Percentiles rank a stretch among this genome's conserved stretches.
phyloP scores from a whole-genome alignment of 1,140 invertebrate genomes.

The Cyrtorhinus lividipennis region DNA sequence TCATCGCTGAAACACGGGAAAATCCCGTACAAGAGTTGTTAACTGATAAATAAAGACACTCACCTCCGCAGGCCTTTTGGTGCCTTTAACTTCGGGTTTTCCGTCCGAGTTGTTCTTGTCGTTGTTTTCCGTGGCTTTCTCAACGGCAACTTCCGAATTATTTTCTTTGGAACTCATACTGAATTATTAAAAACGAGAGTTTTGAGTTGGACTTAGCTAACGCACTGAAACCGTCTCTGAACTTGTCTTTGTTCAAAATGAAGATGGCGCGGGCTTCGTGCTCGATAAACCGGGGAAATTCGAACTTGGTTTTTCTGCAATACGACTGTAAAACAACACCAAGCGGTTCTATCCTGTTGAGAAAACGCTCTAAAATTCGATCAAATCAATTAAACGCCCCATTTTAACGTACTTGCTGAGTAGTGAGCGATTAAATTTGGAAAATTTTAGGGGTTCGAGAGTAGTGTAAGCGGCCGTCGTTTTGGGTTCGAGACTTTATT shows the following conservation, averaged over 20 bases:
- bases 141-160: constrained; percentile 63
- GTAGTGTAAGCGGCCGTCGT: constrained; percentile 29
- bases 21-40: neutral
- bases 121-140: constrained; percentile 55
- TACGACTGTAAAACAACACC: neutral
- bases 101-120: constrained; percentile 51
- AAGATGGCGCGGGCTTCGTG: constrained; percentile 62
- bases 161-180: constrained; percentile 73
- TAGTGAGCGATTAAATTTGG: neutral
- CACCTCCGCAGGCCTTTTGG: constrained; percentile 74
- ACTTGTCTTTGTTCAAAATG: constrained; percentile 56
- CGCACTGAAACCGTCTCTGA: constrained; percentile 25
- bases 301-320: neutral
- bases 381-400: neutral
- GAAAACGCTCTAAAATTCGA: neutral
- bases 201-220: constrained; percentile 26
- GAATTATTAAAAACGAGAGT: constrained; percentile 23
- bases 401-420: neutral
- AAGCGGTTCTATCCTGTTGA: neutral
- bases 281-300: constrained; percentile 31
- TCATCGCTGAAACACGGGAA: neutral
- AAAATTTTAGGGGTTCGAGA: constrained; percentile 40
- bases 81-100: constrained; percentile 69
- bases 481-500: constrained; percentile 32
- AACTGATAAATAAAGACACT: constrained; percentile 32